Evolutionary conservation across 2,888 invertebrate genomes (phyloP).

Genomic region (Nasonovia ribisnigri): DNA sequence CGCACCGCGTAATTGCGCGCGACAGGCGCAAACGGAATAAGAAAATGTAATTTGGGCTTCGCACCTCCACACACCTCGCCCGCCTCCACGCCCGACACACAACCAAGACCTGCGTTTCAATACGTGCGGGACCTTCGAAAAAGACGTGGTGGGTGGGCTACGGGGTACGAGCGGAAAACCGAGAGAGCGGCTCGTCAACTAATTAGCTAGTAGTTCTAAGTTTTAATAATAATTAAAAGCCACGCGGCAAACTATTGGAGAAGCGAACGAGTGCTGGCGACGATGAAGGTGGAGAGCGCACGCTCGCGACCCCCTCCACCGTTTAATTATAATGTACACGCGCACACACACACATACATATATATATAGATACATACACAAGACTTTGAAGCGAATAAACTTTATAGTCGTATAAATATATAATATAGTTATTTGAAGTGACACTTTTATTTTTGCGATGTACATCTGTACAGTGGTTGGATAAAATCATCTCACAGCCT

Average conservation of each 20-base stretch:
- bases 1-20: constrained; percentile 45
- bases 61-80: background rate
- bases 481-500: background rate
- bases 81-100: background rate
- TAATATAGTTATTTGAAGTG: background rate
- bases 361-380: background rate
- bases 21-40: constrained; percentile 58
- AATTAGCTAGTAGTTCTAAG: constrained; percentile 55
- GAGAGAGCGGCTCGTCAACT: constrained; percentile 47
- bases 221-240: constrained; percentile 62
- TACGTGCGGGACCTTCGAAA: background rate
- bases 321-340: background rate
- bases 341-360: background rate
- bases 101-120: background rate
- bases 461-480: too few species aligned
- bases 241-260: constrained; percentile 25
- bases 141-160: background rate
- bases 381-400: constrained; percentile 6
- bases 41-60: constrained; percentile 56
- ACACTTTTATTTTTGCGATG: background rate
- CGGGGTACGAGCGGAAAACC: background rate
- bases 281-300: background rate
- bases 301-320: background rate
- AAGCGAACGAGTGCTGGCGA: background rate
- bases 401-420: background rate